These are phyloP conservation scores for Bimastos eiseni DNA, from an alignment of 2,888 invertebrate species.

Conservation along the genomic window DNA sequence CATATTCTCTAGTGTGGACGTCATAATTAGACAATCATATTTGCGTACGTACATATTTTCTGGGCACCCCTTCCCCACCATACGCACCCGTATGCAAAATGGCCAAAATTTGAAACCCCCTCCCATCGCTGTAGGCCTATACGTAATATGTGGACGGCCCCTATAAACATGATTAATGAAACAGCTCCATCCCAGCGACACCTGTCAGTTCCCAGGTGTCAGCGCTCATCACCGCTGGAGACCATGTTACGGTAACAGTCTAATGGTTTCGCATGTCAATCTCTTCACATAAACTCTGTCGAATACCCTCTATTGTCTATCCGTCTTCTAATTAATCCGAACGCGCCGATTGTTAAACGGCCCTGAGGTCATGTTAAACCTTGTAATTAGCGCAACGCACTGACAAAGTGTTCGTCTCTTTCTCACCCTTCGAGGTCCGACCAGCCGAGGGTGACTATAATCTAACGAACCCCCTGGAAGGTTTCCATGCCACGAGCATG, in stretches of 20 bases:
- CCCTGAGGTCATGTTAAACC: background rate
- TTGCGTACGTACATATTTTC: too few species aligned
- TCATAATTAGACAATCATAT: too few species aligned
- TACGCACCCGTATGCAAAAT: too few species aligned
- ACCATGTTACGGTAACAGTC: background rate
- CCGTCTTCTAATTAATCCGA: background rate
- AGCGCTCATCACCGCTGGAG: background rate
- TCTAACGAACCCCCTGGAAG: background rate
- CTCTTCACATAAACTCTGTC: background rate
- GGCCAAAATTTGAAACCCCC: too few species aligned
- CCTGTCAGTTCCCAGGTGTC: background rate
- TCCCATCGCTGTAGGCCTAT: too few species aligned
- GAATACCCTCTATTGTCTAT: background rate
- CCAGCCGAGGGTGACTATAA: background rate
- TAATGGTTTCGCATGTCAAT: background rate
- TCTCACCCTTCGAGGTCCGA: background rate
- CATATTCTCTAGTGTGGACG: too few species aligned
- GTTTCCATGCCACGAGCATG: background rate
- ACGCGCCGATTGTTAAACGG: background rate
- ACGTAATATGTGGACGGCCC: too few species aligned
- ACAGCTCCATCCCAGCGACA: background rate
- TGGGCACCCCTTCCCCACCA: too few species aligned
- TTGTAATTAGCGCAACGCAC: background rate
- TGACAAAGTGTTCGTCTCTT: background rate
- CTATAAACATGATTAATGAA: background rate